A percentile compares a stretch with the other conserved stretches of the same genome.
These are phyloP conservation scores for Mionectes macconnelli DNA, from an alignment of 2,113 vertebrate species.

Conservation along the genomic window DNA sequence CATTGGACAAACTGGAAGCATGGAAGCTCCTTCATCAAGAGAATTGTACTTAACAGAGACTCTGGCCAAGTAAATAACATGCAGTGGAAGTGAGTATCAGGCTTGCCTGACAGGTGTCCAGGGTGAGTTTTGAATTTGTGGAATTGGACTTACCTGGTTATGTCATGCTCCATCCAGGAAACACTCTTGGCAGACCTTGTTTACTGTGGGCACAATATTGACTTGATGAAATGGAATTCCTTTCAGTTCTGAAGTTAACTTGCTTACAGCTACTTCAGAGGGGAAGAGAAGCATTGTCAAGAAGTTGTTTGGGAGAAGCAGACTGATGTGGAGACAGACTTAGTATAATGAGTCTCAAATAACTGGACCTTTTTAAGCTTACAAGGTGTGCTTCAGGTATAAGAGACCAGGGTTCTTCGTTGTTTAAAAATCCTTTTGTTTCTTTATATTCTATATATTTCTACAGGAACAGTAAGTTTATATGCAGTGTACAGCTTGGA, in stretches of 20 bases:
- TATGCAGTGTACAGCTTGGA: background rate
- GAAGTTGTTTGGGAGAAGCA: background rate
- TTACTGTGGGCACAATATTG: background rate
- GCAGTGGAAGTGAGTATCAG: background rate
- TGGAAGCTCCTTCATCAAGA: background rate
- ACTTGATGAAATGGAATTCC: background rate
- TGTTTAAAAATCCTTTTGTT: background rate
- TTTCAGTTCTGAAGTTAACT: background rate
- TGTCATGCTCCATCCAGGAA: background rate
- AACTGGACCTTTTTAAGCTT: background rate
- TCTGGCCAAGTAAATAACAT: background rate
- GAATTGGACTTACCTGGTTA: background rate
- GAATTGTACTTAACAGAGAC: background rate
- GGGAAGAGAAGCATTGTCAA: background rate
- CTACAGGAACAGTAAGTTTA: background rate
- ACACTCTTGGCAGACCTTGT: background rate
- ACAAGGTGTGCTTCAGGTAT: background rate
- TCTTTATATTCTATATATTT: background rate
- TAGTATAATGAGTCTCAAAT: background rate
- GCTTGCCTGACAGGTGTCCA: background rate
- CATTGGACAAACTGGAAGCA: background rate
- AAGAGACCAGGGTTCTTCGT: background rate
- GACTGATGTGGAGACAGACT: background rate
- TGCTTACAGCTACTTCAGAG: background rate
- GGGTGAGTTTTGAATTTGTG: background rate